A percentile compares a stretch with the other conserved stretches of the same genome.
Evolutionary conservation across 2,113 vertebrate species (phyloP).

Genomic region (Azemiops feae): DNA sequence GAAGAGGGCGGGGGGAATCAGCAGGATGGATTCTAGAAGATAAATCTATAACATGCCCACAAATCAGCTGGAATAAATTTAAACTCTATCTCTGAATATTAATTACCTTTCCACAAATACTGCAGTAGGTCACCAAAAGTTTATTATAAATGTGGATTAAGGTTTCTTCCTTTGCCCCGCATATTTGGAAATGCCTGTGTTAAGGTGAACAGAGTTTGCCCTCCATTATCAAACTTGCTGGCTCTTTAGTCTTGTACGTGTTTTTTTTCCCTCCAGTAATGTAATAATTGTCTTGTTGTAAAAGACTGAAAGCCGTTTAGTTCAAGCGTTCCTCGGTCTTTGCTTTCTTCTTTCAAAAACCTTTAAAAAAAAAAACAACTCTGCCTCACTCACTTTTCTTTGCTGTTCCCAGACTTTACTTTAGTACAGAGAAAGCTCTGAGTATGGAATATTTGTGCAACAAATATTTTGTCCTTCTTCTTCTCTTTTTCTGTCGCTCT

Average conservation of each 20-base stretch:
- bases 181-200: not conserved
- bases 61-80: not conserved
- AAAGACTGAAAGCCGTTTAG: not conserved
- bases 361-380: not conserved
- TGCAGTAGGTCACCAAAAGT: not conserved
- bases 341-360: not conserved
- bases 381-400: not conserved
- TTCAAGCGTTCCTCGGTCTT: not conserved
- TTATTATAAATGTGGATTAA: conserved; percentile 17
- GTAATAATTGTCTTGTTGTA: not conserved
- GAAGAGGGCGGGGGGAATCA: not conserved
- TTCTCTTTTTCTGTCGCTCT: not conserved
- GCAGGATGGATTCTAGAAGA: not conserved
- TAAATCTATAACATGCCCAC: not conserved
- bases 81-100: conserved; percentile 21
- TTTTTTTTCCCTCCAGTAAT: not conserved
- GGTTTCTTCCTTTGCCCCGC: not conserved
- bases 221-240: not conserved
- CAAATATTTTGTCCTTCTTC: too few relatives aligned
- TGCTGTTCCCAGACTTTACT: not conserved
- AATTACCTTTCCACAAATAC: not conserved
- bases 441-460: not conserved
- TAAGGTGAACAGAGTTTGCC: not conserved
- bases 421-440: not conserved
- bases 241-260: not conserved